phyloP scores from a whole-genome alignment of 2,888 invertebrate species.

The Rhopalosiphum nymphaeae region DNA sequence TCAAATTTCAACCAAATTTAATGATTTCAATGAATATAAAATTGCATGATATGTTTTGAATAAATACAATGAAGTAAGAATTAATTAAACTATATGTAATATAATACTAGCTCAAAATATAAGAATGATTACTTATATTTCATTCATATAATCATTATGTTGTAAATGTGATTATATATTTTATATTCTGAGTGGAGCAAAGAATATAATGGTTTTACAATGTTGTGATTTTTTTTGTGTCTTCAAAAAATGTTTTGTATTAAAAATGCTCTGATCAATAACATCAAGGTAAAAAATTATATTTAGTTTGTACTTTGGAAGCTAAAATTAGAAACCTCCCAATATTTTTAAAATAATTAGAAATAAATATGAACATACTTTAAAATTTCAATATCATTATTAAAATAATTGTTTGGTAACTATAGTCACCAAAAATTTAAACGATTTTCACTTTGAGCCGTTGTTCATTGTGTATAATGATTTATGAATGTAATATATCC shows the following conservation, averaged over 20 bases:
- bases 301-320: background rate
- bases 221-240: background rate
- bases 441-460: background rate
- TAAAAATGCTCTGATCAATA: background rate
- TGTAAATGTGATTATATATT: background rate
- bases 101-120: background rate
- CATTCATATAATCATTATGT: background rate
- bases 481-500: background rate
- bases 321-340: background rate
- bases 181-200: background rate
- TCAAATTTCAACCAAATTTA: background rate
- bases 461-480: background rate
- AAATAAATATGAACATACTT: background rate
- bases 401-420: background rate
- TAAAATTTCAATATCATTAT: background rate
- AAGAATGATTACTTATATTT: background rate
- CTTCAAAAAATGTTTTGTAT: too few species aligned
- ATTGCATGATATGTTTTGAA: background rate
- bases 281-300: background rate
- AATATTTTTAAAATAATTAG: background rate
- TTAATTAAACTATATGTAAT: background rate
- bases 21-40: background rate
- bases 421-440: background rate
- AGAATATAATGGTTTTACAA: background rate
- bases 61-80: background rate